Conservation (phyloP, 2,797 vertebrate species). For the Heliangelus exortis region DNA sequence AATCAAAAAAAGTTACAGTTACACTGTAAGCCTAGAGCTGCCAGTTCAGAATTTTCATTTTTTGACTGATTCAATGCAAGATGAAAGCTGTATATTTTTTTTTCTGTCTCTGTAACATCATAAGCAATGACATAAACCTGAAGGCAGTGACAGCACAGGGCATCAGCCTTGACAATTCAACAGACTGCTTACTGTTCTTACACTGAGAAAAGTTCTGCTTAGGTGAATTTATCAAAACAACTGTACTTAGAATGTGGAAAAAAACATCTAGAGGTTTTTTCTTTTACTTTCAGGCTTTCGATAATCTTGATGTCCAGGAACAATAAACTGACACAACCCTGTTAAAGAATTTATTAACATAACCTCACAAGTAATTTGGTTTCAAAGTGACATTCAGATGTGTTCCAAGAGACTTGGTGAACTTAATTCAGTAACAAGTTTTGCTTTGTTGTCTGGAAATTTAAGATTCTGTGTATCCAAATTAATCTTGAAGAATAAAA, state of each 20-base stretch:
- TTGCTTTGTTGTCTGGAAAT: background rate
- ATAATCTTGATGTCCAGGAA: background rate
- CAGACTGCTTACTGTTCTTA: background rate
- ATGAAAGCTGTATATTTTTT: constrained; percentile 29
- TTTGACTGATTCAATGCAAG: background rate
- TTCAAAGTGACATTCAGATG: background rate
- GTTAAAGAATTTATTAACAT: background rate
- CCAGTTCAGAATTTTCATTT: constrained; percentile 25
- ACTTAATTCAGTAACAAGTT: background rate
- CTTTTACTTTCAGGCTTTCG: background rate
- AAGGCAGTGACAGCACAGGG: constrained; percentile 7
- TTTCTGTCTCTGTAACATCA: background rate
- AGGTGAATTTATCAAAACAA: background rate
- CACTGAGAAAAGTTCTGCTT: background rate
- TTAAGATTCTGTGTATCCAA: background rate
- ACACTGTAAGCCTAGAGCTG: constrained; percentile 19
- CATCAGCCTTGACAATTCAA: background rate
- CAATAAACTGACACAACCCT: background rate
- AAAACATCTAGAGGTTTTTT: background rate
- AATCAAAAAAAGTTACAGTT: background rate
- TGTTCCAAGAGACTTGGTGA: background rate
- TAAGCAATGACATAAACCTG: background rate
- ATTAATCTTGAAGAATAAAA: background rate
- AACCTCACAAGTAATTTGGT: background rate
- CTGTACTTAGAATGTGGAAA: background rate